These are phyloP conservation scores for Anoplophora glabripennis DNA, from an alignment of 1,140 invertebrate genomes.

Conservation along the genomic window DNA sequence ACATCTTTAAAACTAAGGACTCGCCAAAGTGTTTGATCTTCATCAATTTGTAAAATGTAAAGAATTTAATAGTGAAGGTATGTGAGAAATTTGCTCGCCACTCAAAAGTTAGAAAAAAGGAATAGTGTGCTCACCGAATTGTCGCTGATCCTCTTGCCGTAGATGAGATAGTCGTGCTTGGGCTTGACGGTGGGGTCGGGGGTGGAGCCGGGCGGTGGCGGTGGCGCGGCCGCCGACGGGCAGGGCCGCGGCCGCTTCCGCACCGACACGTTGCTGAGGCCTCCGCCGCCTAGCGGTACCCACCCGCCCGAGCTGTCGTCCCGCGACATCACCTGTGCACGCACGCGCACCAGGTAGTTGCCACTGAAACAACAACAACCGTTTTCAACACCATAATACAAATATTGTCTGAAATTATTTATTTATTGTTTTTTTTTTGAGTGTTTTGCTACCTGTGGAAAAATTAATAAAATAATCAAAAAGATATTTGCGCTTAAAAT, in stretches of 20 bases:
- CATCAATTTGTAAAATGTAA: too few relatives aligned
- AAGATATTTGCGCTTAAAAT: too few relatives aligned
- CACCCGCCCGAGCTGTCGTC: constrained; percentile 95
- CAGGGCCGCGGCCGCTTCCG: constrained; percentile 63
- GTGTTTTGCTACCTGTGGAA: too few relatives aligned
- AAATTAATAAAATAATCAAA: too few relatives aligned
- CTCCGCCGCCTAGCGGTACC: constrained; percentile 90
- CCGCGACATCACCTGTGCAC: constrained; percentile 96
- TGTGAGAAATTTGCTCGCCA: too few relatives aligned
- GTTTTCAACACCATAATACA: background rate
- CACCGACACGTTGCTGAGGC: constrained; percentile 88
- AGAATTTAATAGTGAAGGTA: too few relatives aligned
- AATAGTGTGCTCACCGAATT: constrained; percentile 68
- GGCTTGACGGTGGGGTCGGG: constrained; percentile 47
- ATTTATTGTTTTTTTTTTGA: too few relatives aligned
- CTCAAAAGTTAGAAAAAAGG: background rate
- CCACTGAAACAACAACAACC: constrained; percentile 65
- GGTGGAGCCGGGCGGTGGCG: constrained; percentile 28
- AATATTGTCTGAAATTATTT: too few relatives aligned
- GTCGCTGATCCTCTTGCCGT: constrained; percentile 87
- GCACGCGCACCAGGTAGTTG: constrained; percentile 90
- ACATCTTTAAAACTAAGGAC: too few relatives aligned
- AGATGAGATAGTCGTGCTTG: constrained; percentile 85
- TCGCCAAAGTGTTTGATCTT: too few relatives aligned
- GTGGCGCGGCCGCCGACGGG: constrained; percentile 59